Base-by-base conservation (phyloP, 2,113 vertebrate species). In the Trogon surrucura region DNA sequence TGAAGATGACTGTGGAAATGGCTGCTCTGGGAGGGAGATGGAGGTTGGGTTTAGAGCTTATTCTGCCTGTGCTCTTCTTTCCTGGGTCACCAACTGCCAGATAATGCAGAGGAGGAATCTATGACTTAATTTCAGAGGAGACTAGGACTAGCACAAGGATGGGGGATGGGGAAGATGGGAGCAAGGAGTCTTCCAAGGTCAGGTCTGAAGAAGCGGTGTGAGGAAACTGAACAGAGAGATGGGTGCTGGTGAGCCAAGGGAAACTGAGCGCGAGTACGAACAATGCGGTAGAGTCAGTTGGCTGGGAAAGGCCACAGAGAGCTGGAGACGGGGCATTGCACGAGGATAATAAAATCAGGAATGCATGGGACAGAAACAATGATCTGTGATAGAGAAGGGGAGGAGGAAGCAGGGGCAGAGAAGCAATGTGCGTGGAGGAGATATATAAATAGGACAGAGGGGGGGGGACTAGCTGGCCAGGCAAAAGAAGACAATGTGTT, bases 121-220 rank as follows among this genome's bases (percentile, higher is more conserved):
- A 0, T 75, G 48, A 36, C 19, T 77, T 80, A 16, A 85, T 72
- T 88, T 95, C 30, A 44, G 51, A 67, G 22, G 6, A 26, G 32
- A 70, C 10, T 29, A 67, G 65, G 34, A 34, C 51, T 51, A 16
- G 13, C 0, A 4, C 23, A 78, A 70, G 29, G 12, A 36, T 0
- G 34, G 5, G 26, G 51, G n/a, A 75, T 71, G 26, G 25, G 44
- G 34, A 66, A 70, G 36, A 13, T 36, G 11, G 4, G 75, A 93
- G 13, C 12, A 73, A 70, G 21, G 20, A 69, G 54, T 58, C 66
- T 88, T 91, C 71, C 27, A 51, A 83, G 41, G 44, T 84, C 73
- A 26, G 12, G 6, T 21, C 64, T 80, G 72, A 66, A 66, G 67
- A 83, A 54, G 19, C 0, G 0, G 19, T 0, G 1, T 26, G 48